Evolutionary conservation across 2,797 vertebrate genomes (phyloP).

Genomic region (Bryconaethiops microstoma): DNA sequence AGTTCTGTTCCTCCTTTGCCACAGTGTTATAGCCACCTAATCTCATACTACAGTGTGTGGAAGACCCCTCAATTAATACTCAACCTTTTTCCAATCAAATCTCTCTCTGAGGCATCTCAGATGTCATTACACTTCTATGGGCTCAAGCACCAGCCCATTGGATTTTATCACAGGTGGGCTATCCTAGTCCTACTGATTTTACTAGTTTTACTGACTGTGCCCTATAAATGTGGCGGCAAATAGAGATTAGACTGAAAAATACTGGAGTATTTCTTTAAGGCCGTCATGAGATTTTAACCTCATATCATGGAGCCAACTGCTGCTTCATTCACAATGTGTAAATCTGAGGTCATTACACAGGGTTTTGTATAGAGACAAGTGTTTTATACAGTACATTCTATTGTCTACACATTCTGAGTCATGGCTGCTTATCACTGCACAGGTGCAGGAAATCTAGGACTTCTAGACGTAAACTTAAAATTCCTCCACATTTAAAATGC

Average conservation of each 20-base stretch:
- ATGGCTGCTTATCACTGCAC: neutral
- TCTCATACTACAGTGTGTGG: neutral
- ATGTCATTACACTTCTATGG: neutral
- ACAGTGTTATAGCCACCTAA: neutral
- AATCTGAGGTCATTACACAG: neutral
- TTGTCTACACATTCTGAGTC: neutral
- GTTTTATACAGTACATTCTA: neutral
- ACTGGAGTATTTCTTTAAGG: neutral
- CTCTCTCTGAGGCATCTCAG: neutral
- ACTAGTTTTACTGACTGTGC: neutral
- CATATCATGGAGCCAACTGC: neutral
- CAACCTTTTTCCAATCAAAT: neutral
- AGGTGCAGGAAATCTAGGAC: neutral
- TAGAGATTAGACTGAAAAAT: neutral
- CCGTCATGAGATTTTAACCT: conserved; percentile 1
- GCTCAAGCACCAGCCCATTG: neutral
- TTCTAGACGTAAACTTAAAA: neutral
- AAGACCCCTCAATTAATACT: neutral
- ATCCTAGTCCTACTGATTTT: neutral
- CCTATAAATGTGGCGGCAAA: neutral
- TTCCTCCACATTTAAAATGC: neutral
- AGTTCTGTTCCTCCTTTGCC: neutral
- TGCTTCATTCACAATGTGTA: neutral
- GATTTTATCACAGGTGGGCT: neutral
- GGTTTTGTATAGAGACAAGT: neutral